Conservation (phyloP, 2,797 vertebrate species). For the Phalanger gymnotis region DNA sequence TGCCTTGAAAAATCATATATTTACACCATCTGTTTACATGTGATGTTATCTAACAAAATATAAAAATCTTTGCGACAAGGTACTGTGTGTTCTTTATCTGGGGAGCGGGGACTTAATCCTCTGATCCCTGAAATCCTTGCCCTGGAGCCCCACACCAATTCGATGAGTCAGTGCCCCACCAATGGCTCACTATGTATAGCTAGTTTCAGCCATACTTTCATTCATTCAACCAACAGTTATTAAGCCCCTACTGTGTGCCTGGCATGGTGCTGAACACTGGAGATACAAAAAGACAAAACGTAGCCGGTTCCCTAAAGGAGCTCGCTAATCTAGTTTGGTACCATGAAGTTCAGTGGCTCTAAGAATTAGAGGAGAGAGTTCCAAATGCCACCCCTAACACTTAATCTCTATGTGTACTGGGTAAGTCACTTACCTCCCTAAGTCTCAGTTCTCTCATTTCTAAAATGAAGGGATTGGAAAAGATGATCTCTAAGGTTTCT, state of each 20-base stretch:
- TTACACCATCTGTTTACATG: not conserved
- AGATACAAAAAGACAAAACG: not conserved
- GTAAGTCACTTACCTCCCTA: not conserved
- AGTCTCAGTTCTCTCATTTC: not conserved
- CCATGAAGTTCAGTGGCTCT: no score
- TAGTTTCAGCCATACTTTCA: not conserved
- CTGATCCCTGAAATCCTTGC: not conserved
- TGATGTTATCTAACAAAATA: not conserved
- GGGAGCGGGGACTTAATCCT: not conserved
- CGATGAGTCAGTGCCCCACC: not conserved
- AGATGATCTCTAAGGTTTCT: not conserved
- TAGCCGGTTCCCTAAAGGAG: not conserved
- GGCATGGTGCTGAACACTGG: not conserved
- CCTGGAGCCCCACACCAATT: not conserved
- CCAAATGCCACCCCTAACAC: not conserved
- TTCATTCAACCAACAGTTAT: not conserved
- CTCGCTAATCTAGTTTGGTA: not conserved
- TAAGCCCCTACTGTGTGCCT: not conserved
- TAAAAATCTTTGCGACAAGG: not conserved
- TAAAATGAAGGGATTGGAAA: not conserved
- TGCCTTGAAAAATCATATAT: not conserved
- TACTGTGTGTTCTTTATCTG: not conserved
- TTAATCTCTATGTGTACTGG: not conserved
- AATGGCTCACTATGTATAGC: not conserved
- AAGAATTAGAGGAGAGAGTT: not conserved